phyloP scores from a whole-genome alignment of 2,797 vertebrate species.

The Lithobates sylvaticus region DNA sequence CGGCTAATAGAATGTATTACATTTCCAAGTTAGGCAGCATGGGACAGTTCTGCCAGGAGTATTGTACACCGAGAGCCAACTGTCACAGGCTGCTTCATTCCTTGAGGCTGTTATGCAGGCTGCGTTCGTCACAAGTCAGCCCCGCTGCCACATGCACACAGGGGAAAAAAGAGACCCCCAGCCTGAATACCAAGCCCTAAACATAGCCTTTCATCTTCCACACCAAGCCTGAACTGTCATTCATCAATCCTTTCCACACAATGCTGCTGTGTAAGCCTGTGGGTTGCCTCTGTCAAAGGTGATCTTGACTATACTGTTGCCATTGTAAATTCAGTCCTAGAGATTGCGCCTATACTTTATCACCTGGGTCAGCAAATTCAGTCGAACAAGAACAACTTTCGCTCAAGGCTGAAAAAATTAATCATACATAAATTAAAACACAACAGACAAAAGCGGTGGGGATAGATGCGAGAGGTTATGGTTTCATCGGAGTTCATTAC shows the following conservation, averaged over 20 bases:
- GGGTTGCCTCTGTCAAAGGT: constrained; percentile 43
- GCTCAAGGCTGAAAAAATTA: constrained; percentile 41
- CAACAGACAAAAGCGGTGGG: constrained; percentile 1
- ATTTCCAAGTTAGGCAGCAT: constrained; percentile 45
- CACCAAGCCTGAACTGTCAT: constrained; percentile 52
- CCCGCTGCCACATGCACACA: constrained; percentile 49
- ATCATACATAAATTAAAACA: constrained; percentile 46
- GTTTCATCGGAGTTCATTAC: constrained; percentile 15
- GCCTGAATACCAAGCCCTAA: constrained; percentile 54
- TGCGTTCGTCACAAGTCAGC: constrained; percentile 58
- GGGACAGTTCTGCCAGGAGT: constrained; percentile 33
- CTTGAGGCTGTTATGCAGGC: constrained; percentile 18
- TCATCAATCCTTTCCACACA: constrained; percentile 56
- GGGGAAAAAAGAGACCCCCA: constrained; percentile 57
- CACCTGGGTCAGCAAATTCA: constrained; percentile 49
- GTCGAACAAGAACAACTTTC: constrained; percentile 35
- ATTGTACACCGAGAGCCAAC: constrained; percentile 49
- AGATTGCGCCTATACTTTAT: constrained; percentile 13
- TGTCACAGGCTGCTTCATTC: constrained; percentile 64
- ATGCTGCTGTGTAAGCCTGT: constrained; percentile 51
- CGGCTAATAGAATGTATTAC: constrained; percentile 54
- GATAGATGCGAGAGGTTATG: constrained; percentile 1
- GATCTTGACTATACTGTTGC: constrained; percentile 25
- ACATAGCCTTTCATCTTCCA: constrained; percentile 56
- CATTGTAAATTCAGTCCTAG: background rate